Conservation (phyloP, 2,888 invertebrate species). For the Cylindroiulus punctatus region DNA sequence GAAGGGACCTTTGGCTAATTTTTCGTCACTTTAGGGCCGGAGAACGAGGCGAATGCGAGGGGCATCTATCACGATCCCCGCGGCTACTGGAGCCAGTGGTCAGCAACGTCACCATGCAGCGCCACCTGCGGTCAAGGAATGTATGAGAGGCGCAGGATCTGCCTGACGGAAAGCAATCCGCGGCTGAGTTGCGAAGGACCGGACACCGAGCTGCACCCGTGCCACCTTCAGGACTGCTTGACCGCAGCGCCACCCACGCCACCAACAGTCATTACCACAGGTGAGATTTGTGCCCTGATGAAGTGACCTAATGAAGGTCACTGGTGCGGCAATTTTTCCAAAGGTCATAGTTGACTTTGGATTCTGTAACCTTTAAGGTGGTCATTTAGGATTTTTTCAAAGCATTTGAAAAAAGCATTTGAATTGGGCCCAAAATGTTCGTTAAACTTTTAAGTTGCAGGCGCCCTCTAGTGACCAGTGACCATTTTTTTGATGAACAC, state of each 20-base stretch:
- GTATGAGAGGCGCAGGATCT: background rate
- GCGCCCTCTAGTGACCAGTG: too few relatives aligned
- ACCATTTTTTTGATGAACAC: too few relatives aligned
- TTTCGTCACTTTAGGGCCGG: background rate
- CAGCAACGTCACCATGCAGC: slow-evolving; percentile 42
- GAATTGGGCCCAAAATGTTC: too few relatives aligned
- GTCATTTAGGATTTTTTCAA: too few relatives aligned
- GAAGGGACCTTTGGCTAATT: too few relatives aligned
- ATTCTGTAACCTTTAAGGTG: too few relatives aligned
- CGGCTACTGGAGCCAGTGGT: slow-evolving; percentile 52
- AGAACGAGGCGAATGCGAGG: background rate
- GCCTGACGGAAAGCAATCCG: background rate
- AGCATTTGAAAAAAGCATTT: too few relatives aligned
- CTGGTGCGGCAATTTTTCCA: too few relatives aligned
- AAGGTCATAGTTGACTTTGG: too few relatives aligned
- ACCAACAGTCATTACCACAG: background rate
- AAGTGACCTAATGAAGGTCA: background rate
- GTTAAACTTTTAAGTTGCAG: too few relatives aligned
- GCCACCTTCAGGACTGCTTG: background rate
- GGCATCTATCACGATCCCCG: background rate
- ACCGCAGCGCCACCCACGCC: background rate
- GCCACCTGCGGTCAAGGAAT: slow-evolving; percentile 30
- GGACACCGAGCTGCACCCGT: background rate
- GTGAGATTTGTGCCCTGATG: background rate
- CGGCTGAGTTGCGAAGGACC: slow-evolving; percentile 10